A percentile compares a stretch with the other conserved stretches of the same genome.
These are phyloP conservation scores for Nemotelus pantherinus DNA, from an alignment of 2,888 invertebrate species.

Conservation along the genomic window DNA sequence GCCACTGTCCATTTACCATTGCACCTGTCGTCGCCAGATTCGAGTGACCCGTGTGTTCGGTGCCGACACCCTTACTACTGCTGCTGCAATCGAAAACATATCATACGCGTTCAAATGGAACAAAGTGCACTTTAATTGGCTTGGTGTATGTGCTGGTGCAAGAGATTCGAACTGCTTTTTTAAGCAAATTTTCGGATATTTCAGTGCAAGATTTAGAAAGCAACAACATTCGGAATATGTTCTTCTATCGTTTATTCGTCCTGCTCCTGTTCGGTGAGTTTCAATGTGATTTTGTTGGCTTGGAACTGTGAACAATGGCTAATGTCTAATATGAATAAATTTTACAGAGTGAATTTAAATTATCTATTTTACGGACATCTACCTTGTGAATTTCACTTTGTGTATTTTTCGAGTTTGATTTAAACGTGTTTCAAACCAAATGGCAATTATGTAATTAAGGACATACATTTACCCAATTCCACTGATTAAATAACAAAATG, in stretches of 20 bases:
- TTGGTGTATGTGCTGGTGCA: background rate
- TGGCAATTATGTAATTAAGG: too few relatives aligned
- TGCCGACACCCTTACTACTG: background rate
- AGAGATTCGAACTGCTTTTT: background rate
- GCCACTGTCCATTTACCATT: conserved; percentile 7
- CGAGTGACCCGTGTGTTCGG: conserved; percentile 4
- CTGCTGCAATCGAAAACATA: conserved; percentile 21
- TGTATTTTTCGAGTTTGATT: too few relatives aligned
- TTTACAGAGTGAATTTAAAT: too few relatives aligned
- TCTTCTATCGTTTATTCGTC: conserved; percentile 44
- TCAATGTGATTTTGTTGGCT: background rate
- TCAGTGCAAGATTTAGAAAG: conserved; percentile 2
- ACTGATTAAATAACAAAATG: too few relatives aligned
- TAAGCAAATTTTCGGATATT: background rate
- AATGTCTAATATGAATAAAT: too few relatives aligned
- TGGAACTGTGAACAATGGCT: too few relatives aligned
- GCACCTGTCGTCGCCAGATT: background rate
- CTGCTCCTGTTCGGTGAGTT: conserved; percentile 45
- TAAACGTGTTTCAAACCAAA: too few relatives aligned
- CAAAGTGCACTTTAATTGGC: conserved; percentile 1
- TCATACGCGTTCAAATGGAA: conserved; percentile 20
- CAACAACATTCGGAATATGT: conserved; percentile 31
- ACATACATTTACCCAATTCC: too few relatives aligned
- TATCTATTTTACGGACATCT: too few relatives aligned
- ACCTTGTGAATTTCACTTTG: too few relatives aligned